Evolutionary conservation across 2,797 vertebrate genomes (phyloP).

Genomic region (Esox masquinongy): DNA sequence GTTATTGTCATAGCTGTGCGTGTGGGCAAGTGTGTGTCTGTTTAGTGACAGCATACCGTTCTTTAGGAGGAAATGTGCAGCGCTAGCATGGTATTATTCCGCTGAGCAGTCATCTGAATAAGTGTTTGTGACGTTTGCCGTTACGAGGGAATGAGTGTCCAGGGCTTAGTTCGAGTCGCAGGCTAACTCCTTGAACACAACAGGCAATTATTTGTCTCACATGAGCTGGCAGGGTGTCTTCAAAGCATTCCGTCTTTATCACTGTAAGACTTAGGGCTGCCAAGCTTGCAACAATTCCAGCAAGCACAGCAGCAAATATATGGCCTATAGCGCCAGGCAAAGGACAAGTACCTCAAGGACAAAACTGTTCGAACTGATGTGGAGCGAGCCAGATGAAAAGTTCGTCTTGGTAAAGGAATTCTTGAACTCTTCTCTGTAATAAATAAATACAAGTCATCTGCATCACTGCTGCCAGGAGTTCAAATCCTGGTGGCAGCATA

Average conservation of each 20-base stretch:
- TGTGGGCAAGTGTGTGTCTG: not conserved
- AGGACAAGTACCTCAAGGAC: constrained; percentile 31
- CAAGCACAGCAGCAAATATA: constrained; percentile 64
- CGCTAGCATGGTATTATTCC: not conserved
- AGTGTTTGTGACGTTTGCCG: not conserved
- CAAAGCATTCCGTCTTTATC: constrained; percentile 60
- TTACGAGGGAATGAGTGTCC: not conserved
- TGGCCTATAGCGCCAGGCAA: constrained; percentile 46
- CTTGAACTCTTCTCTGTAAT: constrained; percentile 40
- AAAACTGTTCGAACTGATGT: constrained; percentile 58
- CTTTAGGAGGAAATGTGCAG: not conserved
- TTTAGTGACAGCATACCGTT: not conserved
- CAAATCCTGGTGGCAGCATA: too few relatives aligned
- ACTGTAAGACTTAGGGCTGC: constrained; percentile 53
- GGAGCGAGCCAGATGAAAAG: constrained; percentile 30
- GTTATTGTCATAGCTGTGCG: not conserved
- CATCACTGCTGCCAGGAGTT: constrained; percentile 48
- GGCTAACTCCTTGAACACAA: constrained; percentile 14
- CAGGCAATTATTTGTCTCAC: constrained; percentile 31
- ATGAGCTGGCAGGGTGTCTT: not conserved
- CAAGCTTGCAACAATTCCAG: constrained; percentile 55
- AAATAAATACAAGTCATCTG: constrained; percentile 23
- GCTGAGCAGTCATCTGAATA: constrained; percentile 7
- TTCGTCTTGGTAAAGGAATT: constrained; percentile 41
- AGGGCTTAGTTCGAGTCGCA: not conserved